phyloP scores from a whole-genome alignment of 2,797 vertebrate species.

The Notoglanidium macrostoma region DNA sequence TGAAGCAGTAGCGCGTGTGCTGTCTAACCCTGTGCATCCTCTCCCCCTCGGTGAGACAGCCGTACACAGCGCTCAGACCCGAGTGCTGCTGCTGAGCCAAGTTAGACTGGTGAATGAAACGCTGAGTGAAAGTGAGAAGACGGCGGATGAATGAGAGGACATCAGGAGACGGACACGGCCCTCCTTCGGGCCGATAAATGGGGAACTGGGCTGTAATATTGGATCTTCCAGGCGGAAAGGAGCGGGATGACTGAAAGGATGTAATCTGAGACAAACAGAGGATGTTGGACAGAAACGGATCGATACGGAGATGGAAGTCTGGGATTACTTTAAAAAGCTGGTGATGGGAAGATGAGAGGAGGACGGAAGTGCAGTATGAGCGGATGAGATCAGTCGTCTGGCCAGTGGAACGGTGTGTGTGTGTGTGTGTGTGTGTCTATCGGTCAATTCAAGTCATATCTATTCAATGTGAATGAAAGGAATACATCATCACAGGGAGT shows the following conservation, averaged over 20 bases:
- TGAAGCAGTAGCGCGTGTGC: not conserved
- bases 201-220: not conserved
- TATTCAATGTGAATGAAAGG: not conserved
- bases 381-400: not conserved
- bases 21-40: not conserved
- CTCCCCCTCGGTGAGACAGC: not conserved
- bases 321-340: not conserved
- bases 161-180: not conserved
- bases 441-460: not conserved
- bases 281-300: not conserved
- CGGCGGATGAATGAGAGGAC: slow-evolving; percentile 9
- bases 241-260: not conserved
- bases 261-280: slow-evolving; percentile 12
- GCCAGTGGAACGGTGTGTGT: not conserved
- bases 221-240: not conserved
- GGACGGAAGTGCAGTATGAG: not conserved
- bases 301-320: not conserved
- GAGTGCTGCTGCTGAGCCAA: not conserved
- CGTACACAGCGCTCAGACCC: not conserved
- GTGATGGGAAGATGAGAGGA: slow-evolving; percentile 12
- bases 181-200: not conserved
- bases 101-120: not conserved
- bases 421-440: not conserved
- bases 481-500: not conserved
- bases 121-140: not conserved